Evolutionary conservation across 1,140 invertebrate species (phyloP).

Genomic region (Acromyrmex charruanus): DNA sequence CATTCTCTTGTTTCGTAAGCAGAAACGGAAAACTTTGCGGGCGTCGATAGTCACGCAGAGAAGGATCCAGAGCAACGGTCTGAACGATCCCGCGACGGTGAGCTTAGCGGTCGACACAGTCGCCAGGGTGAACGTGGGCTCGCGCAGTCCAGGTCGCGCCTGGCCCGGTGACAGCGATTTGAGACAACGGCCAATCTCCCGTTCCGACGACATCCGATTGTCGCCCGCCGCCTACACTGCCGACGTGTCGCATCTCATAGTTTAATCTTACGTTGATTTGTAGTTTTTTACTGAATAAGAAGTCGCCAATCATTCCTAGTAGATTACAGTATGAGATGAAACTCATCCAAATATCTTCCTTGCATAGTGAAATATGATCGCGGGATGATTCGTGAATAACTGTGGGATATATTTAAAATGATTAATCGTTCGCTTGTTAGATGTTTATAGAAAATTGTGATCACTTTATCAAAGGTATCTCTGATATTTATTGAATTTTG

Average conservation of each 20-base stretch:
- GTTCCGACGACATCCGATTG: constrained; percentile 78
- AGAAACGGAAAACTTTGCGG: constrained; percentile 94
- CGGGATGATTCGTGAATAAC: neutral
- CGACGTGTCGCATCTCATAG: constrained; percentile 81
- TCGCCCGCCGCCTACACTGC: constrained; percentile 80
- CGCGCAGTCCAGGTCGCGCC: constrained; percentile 87
- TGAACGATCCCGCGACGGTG: constrained; percentile 92
- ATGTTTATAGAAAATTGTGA: constrained; percentile 30
- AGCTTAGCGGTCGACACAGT: constrained; percentile 91
- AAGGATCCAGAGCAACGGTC: constrained; percentile 93
- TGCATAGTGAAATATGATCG: neutral
- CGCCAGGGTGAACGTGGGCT: constrained; percentile 81
- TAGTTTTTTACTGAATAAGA: constrained; percentile 50
- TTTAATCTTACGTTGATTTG: constrained; percentile 65
- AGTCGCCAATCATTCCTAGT: constrained; percentile 9
- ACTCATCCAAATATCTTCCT: neutral
- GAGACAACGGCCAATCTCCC: constrained; percentile 77
- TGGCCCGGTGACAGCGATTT: constrained; percentile 89
- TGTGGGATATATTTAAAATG: constrained; percentile 21
- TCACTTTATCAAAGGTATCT: constrained; percentile 1
- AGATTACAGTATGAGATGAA: constrained; percentile 13
- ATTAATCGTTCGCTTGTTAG: constrained; percentile 43
- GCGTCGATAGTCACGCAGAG: constrained; percentile 91
- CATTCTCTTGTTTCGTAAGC: constrained; percentile 73
- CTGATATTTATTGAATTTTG: constrained; percentile 32